Base-by-base conservation (phyloP, 2,113 vertebrate genomes). In the Barnardius zonarius region DNA sequence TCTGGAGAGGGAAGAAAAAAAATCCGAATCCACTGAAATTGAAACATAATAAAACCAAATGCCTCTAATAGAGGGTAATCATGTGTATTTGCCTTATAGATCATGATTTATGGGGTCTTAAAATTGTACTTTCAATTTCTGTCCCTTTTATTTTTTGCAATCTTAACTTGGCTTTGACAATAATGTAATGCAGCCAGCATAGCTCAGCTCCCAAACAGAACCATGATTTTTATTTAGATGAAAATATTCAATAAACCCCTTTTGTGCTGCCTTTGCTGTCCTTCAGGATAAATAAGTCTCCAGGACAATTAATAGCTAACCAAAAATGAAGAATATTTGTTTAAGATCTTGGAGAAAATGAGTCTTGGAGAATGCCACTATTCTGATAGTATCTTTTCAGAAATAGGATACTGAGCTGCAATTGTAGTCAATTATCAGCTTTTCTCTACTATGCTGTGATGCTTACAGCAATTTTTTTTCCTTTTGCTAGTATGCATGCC, bases 161-260 rank as follows among this genome's bases (percentile, higher is more conserved):
- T 92, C 73, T 84, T 63, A 83, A 83, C 81, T 80, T 90, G 77
- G 74, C 48, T 85, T 82, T 77, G 61, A 94, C 67, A 87, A 88
- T 69, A 95, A 84, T n/a, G 20, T 62, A 66, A 84, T 63, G 30
- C 64, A 81, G 88, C 20, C 63, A 69, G 49, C 3, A 3, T 33
- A 79, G 74, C 57, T 96, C 66, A 90, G 62, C 70, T 92, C 59
- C 63, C 13, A 28, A 44, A 70, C 8, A 68, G 44, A 88, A 67
- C 33, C 6, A 13, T 27, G 18, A 19, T 88, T 91, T 86, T 83
- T 84, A 74, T 92, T 88, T 33, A 90, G 69, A 72, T 86, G 44
- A 73, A 96, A 96, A 93, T 95, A 85, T 94, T 92, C 84, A 89
- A 62, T 80, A 93, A 92, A 82, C n/a, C 86, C n/a, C 7, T 88